Conservation (phyloP, 2,797 vertebrate genomes). For the Meriones psammophilus region DNA sequence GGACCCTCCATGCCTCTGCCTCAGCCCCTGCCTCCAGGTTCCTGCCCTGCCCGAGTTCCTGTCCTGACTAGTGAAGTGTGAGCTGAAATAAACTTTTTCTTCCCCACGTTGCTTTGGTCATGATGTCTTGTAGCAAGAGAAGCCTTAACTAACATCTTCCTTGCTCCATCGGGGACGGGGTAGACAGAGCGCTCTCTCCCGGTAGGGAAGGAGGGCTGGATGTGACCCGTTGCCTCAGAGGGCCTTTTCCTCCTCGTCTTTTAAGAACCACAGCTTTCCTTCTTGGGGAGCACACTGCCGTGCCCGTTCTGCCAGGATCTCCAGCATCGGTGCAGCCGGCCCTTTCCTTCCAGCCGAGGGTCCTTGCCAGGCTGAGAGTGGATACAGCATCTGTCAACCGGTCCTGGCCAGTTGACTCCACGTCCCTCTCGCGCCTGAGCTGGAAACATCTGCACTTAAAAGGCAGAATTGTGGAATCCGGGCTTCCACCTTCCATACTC, state of each 20-base stretch:
- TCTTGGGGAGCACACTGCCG: background rate
- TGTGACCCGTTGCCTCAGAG: background rate
- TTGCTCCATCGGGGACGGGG: background rate
- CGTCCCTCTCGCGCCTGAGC: background rate
- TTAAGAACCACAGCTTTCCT: background rate
- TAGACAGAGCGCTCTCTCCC: background rate
- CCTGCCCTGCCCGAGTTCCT: background rate
- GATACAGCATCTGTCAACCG: background rate
- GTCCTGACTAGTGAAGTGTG: background rate
- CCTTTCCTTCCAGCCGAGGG: background rate
- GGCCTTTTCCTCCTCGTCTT: background rate
- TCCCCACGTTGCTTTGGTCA: background rate
- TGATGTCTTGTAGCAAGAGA: background rate
- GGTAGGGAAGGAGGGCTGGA: background rate
- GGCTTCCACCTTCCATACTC: background rate
- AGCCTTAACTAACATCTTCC: background rate
- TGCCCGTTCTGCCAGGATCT: background rate
- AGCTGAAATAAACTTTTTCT: background rate
- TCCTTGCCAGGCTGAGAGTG: background rate
- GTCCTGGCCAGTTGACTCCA: background rate
- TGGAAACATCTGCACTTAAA: background rate
- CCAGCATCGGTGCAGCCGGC: background rate
- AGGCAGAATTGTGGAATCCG: background rate
- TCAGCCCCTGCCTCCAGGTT: background rate
- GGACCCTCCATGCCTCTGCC: background rate